Base-by-base conservation (phyloP, 2,888 invertebrate species). In the Phytoseiulus persimilis region DNA sequence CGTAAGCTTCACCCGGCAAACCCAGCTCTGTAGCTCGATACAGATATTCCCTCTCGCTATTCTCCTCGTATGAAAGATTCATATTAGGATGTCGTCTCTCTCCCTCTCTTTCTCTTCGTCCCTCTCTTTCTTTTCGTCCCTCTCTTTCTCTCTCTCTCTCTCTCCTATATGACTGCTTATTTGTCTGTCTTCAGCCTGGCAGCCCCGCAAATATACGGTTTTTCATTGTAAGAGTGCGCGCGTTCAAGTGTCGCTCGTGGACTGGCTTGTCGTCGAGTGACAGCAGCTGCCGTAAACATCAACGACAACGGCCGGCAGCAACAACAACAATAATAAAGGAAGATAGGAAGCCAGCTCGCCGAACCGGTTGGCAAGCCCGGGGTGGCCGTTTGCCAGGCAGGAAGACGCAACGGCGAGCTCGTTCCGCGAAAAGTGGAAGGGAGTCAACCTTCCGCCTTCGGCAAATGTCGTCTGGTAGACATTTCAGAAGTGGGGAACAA, bases 1-100 rank as follows among this genome's bases (percentile, higher is more conserved):
- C 94, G 90, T 94, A 93, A 91, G 94, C 94, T 83, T 32, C 5
- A 83, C 9, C 18, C 28, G 1, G 65, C 23, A 14, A 65, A 65
- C 11, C 65, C 23, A 28, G 18, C 65, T 28, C 14, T 14, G 18
- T 6, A 23, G 65, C 65, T 23, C 14, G 65, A 65, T 65, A 6
- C 9, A 28, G 65, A 65, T 65, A 65, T 65, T 65, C 65, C n/a
- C n/a, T 65, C 65, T 6, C 9, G 39, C 28, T 65, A 6, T 65
- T 28, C 65, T 28, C 18, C 9, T 65, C 39, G 9, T 3, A 39
- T 39, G 39, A 6, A 9, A 39, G 39, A 39, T 39, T 39, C 9
- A 39, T 39, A 39, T 39, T 39, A 39, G 39, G 39, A 39, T 39
- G 39, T 39, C 39, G 9, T 39, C 39, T 39, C 39, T 39, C 39